Evolutionary conservation across 2,797 vertebrate genomes (phyloP).

Genomic region (Ptychobarbus kaznakovi): DNA sequence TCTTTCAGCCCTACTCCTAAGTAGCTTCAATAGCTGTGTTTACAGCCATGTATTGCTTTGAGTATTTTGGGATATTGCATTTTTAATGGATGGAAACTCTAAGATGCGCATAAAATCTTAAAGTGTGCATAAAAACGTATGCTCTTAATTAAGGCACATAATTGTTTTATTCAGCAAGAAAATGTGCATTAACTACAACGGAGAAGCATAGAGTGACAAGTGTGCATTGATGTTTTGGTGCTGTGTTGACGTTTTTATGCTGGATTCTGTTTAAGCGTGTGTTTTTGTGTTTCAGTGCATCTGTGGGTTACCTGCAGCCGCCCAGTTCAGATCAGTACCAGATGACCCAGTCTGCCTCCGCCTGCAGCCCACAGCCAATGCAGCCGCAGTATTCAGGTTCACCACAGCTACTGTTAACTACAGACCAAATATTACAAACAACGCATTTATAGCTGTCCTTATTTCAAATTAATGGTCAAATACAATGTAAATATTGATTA

Average conservation of each 20-base stretch:
- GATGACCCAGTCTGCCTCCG: constrained; percentile 92
- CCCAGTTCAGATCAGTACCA: constrained; percentile 95
- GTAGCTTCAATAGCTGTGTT: no score
- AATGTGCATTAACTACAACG: neutral
- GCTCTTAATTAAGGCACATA: neutral
- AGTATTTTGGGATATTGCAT: no score
- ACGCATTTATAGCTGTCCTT: no score
- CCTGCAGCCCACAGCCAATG: constrained; percentile 94
- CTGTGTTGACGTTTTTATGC: neutral
- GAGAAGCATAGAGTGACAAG: neutral
- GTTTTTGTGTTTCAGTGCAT: constrained; percentile 78
- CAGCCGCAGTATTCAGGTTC: constrained; percentile 98
- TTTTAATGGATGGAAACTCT: neutral
- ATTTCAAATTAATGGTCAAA: no score
- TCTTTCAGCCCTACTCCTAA: no score
- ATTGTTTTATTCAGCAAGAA: neutral
- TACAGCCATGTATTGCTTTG: no score
- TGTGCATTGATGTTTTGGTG: neutral
- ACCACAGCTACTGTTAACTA: neutral
- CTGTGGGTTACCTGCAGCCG: constrained; percentile 93
- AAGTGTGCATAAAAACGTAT: neutral
- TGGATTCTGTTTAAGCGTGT: constrained; percentile 2
- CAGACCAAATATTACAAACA: no score
- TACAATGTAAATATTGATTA: no score
- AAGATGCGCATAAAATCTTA: neutral